These are phyloP conservation scores for Druon quercuslanigerum DNA, from an alignment of 1,140 invertebrate genomes.

Conservation along the genomic window DNA sequence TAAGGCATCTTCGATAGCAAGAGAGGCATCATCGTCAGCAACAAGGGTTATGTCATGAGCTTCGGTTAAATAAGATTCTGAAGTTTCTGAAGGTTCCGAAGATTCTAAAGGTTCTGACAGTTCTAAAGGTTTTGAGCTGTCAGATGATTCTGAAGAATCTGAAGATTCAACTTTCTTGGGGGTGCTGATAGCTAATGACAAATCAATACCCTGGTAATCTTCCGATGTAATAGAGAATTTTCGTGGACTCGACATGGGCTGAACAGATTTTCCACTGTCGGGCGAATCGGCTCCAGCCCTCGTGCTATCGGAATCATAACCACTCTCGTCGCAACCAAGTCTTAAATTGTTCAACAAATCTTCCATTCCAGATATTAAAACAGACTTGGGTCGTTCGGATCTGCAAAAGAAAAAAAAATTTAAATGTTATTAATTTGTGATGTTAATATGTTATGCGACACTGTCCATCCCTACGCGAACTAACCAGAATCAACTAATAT, in stretches of 20 bases:
- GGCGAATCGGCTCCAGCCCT: conserved; percentile 78
- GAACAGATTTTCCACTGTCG: conserved; percentile 63
- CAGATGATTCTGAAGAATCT: conserved; percentile 42
- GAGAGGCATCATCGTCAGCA: conserved; percentile 52
- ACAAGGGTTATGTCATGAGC: conserved; percentile 57
- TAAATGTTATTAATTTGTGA: no score
- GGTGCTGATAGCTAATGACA: conserved; percentile 50
- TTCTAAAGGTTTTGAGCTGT: conserved; percentile 42
- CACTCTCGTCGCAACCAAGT: conserved; percentile 78
- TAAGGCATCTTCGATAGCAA: neutral
- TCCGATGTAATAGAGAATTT: conserved; percentile 66
- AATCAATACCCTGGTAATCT: conserved; percentile 62
- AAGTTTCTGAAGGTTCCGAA: no score
- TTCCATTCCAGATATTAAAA: conserved; percentile 64
- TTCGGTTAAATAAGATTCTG: neutral
- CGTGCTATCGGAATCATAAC: conserved; percentile 81
- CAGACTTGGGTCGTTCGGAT: conserved; percentile 51
- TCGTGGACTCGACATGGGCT: conserved; percentile 55
- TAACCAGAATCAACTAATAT: no score
- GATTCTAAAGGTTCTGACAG: no score
- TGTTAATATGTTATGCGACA: no score
- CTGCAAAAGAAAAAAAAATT: conserved; percentile 37
- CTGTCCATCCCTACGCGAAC: no score
- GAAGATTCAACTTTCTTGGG: conserved; percentile 45
- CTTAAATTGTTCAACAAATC: conserved; percentile 72